Conservation (phyloP, 2,888 invertebrate genomes). For the Hipparchia sbordonii region DNA sequence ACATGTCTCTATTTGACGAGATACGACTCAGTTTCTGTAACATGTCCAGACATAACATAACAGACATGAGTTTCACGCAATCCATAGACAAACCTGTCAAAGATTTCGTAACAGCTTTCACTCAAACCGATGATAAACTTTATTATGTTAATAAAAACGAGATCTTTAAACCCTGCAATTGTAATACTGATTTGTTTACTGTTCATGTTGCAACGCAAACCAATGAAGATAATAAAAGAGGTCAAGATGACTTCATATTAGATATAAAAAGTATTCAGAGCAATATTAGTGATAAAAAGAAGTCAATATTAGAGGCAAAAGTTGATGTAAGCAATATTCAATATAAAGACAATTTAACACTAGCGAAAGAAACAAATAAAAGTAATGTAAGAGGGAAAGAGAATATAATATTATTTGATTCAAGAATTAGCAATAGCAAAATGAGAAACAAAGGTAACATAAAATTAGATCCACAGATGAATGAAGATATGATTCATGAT, state of each 20-base stretch:
- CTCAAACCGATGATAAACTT: slow-evolving; percentile 51
- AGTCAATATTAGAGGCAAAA: background rate
- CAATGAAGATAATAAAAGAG: slow-evolving; percentile 8
- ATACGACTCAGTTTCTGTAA: slow-evolving; percentile 69
- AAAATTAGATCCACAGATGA: slow-evolving; percentile 5
- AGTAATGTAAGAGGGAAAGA: background rate
- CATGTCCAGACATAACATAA: slow-evolving; percentile 52
- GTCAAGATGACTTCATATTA: background rate
- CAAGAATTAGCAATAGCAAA: background rate
- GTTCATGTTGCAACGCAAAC: slow-evolving; percentile 35
- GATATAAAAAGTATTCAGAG: background rate
- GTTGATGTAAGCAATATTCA: background rate
- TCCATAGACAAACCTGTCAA: slow-evolving; percentile 47
- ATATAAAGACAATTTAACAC: background rate
- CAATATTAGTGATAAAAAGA: background rate
- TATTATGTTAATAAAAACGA: background rate
- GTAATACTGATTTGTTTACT: slow-evolving; percentile 13
- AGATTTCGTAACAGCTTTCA: slow-evolving; percentile 43
- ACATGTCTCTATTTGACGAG: slow-evolving; percentile 73
- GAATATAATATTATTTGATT: background rate
- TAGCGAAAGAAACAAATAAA: background rate
- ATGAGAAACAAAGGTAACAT: background rate
- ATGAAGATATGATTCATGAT: background rate
- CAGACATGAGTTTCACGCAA: slow-evolving; percentile 46
- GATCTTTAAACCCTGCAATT: slow-evolving; percentile 18